phyloP scores from a whole-genome alignment of 2,113 vertebrate genomes.

The Sinocyclocheilus rhinocerous region DNA sequence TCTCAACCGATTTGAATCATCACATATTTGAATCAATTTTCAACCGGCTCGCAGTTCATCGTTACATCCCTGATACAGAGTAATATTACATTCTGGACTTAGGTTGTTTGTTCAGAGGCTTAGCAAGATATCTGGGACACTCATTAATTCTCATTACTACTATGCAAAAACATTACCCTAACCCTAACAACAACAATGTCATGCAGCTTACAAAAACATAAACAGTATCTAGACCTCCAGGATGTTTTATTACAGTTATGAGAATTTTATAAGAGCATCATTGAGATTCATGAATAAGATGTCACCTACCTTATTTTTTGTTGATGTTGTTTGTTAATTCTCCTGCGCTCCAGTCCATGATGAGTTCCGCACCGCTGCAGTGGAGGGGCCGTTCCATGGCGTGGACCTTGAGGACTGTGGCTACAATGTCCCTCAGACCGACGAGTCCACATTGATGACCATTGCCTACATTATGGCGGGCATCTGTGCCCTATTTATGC shows the following conservation, averaged over 20 bases:
- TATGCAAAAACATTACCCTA: neutral
- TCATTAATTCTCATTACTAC: no score
- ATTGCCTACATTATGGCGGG: constrained; percentile 98
- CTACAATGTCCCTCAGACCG: constrained; percentile 97
- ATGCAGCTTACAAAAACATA: neutral
- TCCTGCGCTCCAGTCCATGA: constrained; percentile 70
- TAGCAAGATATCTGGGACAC: neutral
- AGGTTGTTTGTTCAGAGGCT: neutral
- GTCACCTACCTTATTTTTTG: neutral
- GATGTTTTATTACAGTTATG: neutral
- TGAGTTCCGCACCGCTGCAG: constrained; percentile 87
- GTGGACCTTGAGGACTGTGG: constrained; percentile 93
- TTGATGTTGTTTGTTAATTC: neutral
- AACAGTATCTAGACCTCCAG: neutral
- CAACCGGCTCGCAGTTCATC: no score
- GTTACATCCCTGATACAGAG: no score
- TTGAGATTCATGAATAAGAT: neutral
- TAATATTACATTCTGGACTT: no score
- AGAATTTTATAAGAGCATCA: neutral
- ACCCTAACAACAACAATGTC: neutral
- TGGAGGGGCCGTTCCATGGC: constrained; percentile 88
- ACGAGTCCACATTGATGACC: constrained; percentile 98
- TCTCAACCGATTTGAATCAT: no score
- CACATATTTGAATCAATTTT: no score
- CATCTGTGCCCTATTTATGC: constrained; percentile 98